Evolutionary conservation across 1,140 invertebrate genomes (phyloP).

Genomic region (Grapholita molesta): DNA sequence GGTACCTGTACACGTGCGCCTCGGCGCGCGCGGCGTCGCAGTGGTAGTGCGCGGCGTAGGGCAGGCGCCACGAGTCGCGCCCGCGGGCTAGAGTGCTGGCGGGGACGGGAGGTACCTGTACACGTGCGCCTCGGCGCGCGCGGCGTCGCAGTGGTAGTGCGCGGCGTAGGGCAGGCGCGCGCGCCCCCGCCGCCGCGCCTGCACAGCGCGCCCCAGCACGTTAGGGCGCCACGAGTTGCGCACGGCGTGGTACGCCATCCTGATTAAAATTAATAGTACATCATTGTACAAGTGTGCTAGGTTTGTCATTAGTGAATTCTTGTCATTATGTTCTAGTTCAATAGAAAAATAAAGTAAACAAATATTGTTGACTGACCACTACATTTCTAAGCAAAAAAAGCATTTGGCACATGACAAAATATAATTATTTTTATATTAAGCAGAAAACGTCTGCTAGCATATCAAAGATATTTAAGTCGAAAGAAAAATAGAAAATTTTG

Average conservation of each 20-base stretch:
- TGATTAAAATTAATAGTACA: too few species aligned
- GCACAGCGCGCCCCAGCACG: conserved; percentile 62
- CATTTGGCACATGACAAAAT: too few species aligned
- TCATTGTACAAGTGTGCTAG: too few species aligned
- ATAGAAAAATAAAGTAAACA: too few species aligned
- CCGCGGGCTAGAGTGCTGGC: conserved; percentile 46
- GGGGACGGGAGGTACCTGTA: conserved; percentile 60
- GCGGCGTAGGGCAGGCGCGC: conserved; percentile 65
- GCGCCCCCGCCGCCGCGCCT: conserved; percentile 51
- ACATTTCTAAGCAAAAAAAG: too few species aligned
- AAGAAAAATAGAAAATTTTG: too few species aligned
- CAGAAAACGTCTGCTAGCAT: too few species aligned
- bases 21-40: conserved; percentile 39
- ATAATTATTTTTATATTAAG: too few species aligned
- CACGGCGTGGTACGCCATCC: conserved; percentile 59
- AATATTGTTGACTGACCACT: too few species aligned
- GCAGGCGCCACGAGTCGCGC: conserved; percentile 24
- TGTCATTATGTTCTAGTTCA: too few species aligned
- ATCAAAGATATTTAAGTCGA: too few species aligned
- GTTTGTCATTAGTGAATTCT: too few species aligned
- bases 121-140: conserved; percentile 57
- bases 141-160: conserved; percentile 68
- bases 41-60: conserved; percentile 37
- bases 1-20: conserved; percentile 70
- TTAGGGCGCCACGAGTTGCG: conserved; percentile 64